Evolutionary conservation across 2,888 invertebrate species (phyloP).

Genomic region (Listrodromus nycthemerus): DNA sequence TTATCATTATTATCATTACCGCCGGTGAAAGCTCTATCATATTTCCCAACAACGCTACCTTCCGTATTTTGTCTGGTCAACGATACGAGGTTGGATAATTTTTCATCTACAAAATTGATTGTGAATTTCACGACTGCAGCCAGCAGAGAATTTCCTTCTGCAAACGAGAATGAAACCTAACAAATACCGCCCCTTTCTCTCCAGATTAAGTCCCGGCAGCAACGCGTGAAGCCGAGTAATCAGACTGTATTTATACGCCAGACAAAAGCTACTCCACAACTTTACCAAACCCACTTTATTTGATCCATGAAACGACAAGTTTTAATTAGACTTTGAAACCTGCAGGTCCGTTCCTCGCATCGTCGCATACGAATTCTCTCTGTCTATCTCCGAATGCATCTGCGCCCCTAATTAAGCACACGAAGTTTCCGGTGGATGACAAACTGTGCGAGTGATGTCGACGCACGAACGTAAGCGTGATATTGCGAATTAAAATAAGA

Average conservation of each 20-base stretch:
- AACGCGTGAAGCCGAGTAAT: not conserved
- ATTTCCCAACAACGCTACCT: not conserved
- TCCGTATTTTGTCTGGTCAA: not conserved
- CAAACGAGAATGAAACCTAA: too few species aligned
- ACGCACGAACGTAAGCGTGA: not conserved
- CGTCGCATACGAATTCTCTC: not conserved
- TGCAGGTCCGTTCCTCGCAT: constrained; percentile 35
- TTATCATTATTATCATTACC: not conserved
- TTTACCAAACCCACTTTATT: constrained; percentile 8
- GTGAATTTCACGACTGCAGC: not conserved
- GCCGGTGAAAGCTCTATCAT: not conserved
- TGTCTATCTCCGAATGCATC: constrained; percentile 37
- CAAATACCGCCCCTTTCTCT: too few species aligned
- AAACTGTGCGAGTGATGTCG: constrained; percentile 16
- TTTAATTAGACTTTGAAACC: constrained; percentile 45
- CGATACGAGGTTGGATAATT: not conserved
- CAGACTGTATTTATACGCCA: not conserved
- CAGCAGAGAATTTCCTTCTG: too few species aligned
- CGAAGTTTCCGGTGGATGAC: constrained; percentile 23
- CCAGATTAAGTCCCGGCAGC: not conserved
- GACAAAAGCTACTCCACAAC: not conserved
- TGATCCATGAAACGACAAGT: constrained; percentile 20
- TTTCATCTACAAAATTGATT: too few species aligned
- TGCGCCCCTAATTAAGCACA: constrained; percentile 59
- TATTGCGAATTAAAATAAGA: constrained; percentile 34